Percentiles rank a stretch among this genome's conserved stretches.
phyloP scores from a whole-genome alignment of 2,888 invertebrate genomes.

The Tenthredo notha region DNA sequence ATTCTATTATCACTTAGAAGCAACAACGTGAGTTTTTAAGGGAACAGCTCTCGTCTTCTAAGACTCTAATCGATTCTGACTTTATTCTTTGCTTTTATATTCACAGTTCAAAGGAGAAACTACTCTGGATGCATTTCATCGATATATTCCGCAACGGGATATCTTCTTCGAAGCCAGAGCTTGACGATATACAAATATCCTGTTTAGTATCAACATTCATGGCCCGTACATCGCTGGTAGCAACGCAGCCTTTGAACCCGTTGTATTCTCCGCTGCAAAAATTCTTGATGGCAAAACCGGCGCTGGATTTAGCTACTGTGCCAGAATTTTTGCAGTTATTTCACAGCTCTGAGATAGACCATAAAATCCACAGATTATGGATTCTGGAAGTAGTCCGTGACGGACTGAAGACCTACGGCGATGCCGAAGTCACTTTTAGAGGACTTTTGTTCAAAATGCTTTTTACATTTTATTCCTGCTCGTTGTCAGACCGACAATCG shows the following conservation, averaged over 20 bases:
- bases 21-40: constrained; percentile 80
- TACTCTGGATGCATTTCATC: constrained; percentile 85
- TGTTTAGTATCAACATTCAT: constrained; percentile 86
- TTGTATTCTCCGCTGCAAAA: constrained; percentile 90
- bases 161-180: constrained; percentile 62
- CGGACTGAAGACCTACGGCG: constrained; percentile 87
- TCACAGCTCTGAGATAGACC: constrained; percentile 87
- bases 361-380: constrained; percentile 86
- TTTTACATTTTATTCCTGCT: constrained; percentile 85
- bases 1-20: constrained; percentile 88
- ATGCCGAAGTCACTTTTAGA: constrained; percentile 87
- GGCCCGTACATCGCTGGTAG: constrained; percentile 85
- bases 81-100: constrained; percentile 29
- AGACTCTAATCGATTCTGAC: constrained; percentile 26
- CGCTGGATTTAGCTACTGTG: constrained; percentile 88
- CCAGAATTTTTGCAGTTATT: constrained; percentile 94
- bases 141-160: constrained; percentile 85
- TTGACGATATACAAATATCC: constrained; percentile 77
- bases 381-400: constrained; percentile 88
- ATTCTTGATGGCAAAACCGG: constrained; percentile 89
- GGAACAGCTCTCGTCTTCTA: neutral
- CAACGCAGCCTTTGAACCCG: constrained; percentile 87
- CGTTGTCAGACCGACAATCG: constrained; percentile 82
- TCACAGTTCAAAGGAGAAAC: constrained; percentile 82
- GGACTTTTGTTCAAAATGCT: constrained; percentile 89